These are phyloP conservation scores for Ceratoteleas bidentatus DNA, from an alignment of 1,140 invertebrate genomes.

Conservation along the genomic window DNA sequence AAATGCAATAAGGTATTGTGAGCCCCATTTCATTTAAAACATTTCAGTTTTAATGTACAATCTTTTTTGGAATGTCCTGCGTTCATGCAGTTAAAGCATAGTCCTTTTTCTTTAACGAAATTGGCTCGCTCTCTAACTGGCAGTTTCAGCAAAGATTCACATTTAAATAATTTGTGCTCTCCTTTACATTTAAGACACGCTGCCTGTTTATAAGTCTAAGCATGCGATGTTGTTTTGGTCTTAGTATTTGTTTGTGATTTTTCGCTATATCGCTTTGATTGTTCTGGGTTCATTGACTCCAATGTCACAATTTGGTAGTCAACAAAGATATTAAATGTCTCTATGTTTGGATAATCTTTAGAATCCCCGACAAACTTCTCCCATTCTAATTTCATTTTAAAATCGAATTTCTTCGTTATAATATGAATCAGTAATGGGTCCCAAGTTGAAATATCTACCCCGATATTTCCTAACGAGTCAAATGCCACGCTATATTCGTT, in stretches of 20 bases:
- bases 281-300: neutral
- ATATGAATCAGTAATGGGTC: neutral
- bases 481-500: neutral
- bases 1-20: neutral
- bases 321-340: neutral
- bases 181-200: neutral
- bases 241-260: neutral
- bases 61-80: neutral
- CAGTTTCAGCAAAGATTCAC: neutral
- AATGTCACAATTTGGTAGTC: neutral
- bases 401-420: neutral
- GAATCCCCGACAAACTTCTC: neutral
- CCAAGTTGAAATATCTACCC: neutral
- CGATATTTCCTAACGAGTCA: neutral
- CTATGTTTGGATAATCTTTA: neutral
- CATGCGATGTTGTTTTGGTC: neutral
- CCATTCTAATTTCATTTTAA: constrained; percentile 1
- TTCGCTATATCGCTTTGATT: neutral
- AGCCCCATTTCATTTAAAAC: neutral
- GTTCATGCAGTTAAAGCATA: neutral
- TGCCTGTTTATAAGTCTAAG: neutral
- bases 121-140: neutral
- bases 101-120: neutral
- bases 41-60: neutral
- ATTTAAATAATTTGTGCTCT: neutral